Evolutionary conservation across 2,797 vertebrate genomes (phyloP).

Genomic region (Champsocephalus esox): DNA sequence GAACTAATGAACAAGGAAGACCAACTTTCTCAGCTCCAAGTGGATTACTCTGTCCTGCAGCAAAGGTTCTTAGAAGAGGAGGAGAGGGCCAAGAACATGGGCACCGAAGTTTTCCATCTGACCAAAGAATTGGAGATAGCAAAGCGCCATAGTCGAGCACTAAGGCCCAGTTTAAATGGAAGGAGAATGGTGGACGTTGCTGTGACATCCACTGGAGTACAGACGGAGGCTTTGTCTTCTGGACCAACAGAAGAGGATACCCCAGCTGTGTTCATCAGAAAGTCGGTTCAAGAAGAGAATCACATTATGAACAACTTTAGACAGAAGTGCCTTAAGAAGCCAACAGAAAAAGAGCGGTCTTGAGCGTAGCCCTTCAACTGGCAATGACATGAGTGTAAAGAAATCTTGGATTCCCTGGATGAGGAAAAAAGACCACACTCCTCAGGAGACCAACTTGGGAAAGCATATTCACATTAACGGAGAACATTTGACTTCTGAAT

Average conservation of each 20-base stretch:
- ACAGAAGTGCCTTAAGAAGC: conserved; percentile 92
- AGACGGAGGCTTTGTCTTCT: conserved; percentile 88
- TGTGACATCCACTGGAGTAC: conserved; percentile 91
- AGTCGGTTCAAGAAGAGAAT: conserved; percentile 98
- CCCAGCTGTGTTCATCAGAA: conserved; percentile 95
- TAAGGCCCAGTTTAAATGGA: conserved; percentile 92
- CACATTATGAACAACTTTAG: conserved; percentile 97
- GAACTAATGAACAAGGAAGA: conserved; percentile 99
- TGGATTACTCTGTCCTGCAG: conserved; percentile 94
- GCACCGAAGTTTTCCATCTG: conserved; percentile 92
- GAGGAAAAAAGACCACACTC: conserved; percentile 89
- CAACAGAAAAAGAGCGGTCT: conserved; percentile 84
- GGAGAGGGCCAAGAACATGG: conserved; percentile 93
- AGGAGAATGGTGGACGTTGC: conserved; percentile 94
- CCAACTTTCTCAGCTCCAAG: conserved; percentile 96
- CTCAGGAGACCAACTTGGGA: conserved; percentile 81
- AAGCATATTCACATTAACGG: conserved; percentile 83
- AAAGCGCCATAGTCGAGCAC: conserved; percentile 92
- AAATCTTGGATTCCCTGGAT: conserved; percentile 99
- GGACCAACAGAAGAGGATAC: conserved; percentile 92
- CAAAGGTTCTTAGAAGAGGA: conserved; percentile 95
- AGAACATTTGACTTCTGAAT: conserved; percentile 81
- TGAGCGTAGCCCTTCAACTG: conserved; percentile 91
- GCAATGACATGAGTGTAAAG: conserved; percentile 89
- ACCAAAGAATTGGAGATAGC: conserved; percentile 94